A percentile compares a stretch with the other conserved stretches of the same genome.
These are phyloP conservation scores for Troides oblongomaculatus DNA, from an alignment of 2,888 invertebrate species.

Conservation along the genomic window DNA sequence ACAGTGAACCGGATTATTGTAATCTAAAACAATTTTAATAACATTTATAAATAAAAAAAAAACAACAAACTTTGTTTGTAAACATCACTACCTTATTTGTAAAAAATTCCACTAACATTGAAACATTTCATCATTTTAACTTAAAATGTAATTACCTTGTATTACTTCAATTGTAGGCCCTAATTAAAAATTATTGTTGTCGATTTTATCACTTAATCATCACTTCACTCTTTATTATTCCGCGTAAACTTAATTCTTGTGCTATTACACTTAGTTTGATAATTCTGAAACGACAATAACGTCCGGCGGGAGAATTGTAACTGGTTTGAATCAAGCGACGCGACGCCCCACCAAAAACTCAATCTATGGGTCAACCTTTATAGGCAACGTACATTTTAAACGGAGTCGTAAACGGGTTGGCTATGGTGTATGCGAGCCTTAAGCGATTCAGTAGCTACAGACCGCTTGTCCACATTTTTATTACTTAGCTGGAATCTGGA, in stretches of 20 bases:
- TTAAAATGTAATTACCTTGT: slow-evolving; percentile 1
- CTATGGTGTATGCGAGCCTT: slow-evolving; percentile 10
- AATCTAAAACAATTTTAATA: not conserved
- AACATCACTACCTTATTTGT: not conserved
- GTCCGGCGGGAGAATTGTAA: slow-evolving; percentile 49
- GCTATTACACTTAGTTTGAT: slow-evolving; percentile 34
- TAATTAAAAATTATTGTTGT: slow-evolving; percentile 9
- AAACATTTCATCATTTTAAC: not conserved
- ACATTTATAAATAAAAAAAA: not conserved
- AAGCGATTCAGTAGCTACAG: not conserved
- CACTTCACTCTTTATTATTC: slow-evolving; percentile 50
- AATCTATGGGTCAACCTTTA: slow-evolving; percentile 45
- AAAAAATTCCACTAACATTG: not conserved
- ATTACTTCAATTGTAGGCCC: slow-evolving; percentile 1
- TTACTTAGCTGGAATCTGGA: slow-evolving; percentile 1
- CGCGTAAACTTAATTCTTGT: slow-evolving; percentile 51
- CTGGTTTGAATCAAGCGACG: slow-evolving; percentile 52
- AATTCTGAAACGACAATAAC: slow-evolving; percentile 41
- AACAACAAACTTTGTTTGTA: slow-evolving; percentile 12
- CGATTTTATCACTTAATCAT: slow-evolving; percentile 65
- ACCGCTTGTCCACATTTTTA: not conserved
- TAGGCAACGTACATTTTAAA: slow-evolving; percentile 39
- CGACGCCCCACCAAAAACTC: slow-evolving; percentile 52
- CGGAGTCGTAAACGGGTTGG: slow-evolving; percentile 3
- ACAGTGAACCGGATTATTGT: not conserved